A percentile compares a stretch with the other conserved stretches of the same genome.
phyloP scores from a whole-genome alignment of 2,797 vertebrate genomes.

The Pitangus sulphuratus region DNA sequence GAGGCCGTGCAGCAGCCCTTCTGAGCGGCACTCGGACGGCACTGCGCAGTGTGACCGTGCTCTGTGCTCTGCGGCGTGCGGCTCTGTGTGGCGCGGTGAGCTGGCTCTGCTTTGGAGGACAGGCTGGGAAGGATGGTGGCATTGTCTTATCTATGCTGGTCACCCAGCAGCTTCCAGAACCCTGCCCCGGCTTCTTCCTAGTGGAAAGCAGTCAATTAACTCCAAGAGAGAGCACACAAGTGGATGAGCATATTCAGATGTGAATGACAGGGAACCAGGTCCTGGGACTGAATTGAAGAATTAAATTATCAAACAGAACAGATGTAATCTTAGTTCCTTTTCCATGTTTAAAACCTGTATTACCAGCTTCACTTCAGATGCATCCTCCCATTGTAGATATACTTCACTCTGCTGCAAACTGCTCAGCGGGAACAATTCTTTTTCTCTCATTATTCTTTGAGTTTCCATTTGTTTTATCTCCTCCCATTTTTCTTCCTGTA shows the following conservation, averaged over 20 bases:
- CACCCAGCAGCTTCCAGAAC: not conserved
- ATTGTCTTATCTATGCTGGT: not conserved
- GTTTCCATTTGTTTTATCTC: not conserved
- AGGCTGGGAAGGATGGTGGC: not conserved
- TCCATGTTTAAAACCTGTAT: not conserved
- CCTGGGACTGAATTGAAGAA: not conserved
- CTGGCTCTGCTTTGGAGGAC: not conserved
- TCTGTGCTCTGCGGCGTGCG: fast-evolving
- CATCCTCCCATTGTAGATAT: not conserved
- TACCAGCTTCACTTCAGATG: not conserved
- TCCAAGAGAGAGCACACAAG: not conserved
- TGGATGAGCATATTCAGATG: not conserved
- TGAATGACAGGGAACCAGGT: not conserved
- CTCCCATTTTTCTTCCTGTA: not conserved
- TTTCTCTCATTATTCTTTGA: not conserved
- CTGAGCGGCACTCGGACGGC: not conserved
- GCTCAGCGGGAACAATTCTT: not conserved
- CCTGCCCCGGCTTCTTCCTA: not conserved
- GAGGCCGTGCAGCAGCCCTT: not conserved
- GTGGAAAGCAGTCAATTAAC: not conserved
- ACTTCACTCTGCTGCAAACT: not conserved
- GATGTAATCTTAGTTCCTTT: not conserved
- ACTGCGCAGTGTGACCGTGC: fast-evolving
- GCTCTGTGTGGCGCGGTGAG: not conserved
- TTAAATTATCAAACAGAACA: not conserved